These are phyloP conservation scores for Ibidorhyncha struthersii DNA, from an alignment of 2,113 vertebrate species.

Conservation along the genomic window DNA sequence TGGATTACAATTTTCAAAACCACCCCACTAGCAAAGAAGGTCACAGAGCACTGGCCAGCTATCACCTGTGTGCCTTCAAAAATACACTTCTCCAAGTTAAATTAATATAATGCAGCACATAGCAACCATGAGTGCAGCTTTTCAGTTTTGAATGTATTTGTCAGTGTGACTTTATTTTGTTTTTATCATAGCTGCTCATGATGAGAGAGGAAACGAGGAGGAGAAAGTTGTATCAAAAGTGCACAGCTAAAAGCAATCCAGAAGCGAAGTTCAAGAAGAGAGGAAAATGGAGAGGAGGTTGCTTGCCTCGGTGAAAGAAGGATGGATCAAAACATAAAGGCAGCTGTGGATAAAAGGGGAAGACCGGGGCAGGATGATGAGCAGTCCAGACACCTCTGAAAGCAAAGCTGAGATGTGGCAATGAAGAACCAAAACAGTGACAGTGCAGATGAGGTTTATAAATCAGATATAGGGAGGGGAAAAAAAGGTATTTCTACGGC, in stretches of 20 bases:
- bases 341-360: background rate
- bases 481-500: background rate
- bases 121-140: background rate
- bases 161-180: background rate
- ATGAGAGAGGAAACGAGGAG: background rate
- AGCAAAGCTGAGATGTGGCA: background rate
- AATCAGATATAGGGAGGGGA: rapidly evolving
- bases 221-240: background rate
- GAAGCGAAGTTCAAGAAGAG: background rate
- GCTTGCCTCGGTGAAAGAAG: background rate
- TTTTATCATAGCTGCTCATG: background rate
- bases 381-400: background rate
- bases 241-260: background rate
- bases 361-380: background rate
- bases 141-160: background rate
- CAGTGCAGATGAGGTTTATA: background rate
- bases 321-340: background rate
- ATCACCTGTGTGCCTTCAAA: background rate
- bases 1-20: background rate
- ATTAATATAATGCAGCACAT: background rate
- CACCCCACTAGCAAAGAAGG: background rate
- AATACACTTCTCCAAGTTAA: background rate
- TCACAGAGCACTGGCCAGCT: background rate
- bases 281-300: background rate
- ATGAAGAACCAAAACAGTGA: background rate